Conservation (phyloP, 2,888 invertebrate species). For the Zelleria hepariella region DNA sequence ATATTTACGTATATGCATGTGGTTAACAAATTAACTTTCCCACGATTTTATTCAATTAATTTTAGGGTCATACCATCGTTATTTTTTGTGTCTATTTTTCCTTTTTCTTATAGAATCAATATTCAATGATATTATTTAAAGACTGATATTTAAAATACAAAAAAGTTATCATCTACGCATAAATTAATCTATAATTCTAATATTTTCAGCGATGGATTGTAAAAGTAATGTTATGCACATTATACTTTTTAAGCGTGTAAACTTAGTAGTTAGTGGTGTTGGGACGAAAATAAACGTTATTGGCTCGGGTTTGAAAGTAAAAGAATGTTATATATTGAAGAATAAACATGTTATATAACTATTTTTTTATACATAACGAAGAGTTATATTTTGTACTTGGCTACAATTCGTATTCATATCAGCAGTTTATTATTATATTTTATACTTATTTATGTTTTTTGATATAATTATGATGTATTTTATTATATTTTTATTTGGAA, state of each 20-base stretch:
- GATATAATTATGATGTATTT: neutral
- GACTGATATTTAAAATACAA: neutral
- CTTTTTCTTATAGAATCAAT: too few species aligned
- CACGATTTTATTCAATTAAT: neutral
- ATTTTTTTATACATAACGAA: neutral
- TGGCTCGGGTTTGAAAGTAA: neutral
- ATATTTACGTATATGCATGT: neutral
- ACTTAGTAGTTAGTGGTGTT: neutral
- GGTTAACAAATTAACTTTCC: neutral
- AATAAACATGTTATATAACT: too few species aligned
- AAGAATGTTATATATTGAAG: too few species aligned
- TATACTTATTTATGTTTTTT: neutral
- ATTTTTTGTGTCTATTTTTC: too few species aligned
- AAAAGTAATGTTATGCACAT: neutral
- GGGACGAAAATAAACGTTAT: neutral
- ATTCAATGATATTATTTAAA: too few species aligned
- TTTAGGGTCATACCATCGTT: neutral
- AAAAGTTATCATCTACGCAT: too few species aligned
- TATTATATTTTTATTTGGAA: neutral
- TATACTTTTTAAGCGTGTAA: neutral
- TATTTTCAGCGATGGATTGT: neutral
- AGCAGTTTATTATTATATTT: neutral
- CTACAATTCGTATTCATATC: too few species aligned
- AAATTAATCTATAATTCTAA: neutral
- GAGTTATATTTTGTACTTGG: too few species aligned